Evolutionary conservation across 2,113 vertebrate genomes (phyloP), one percentile per base, ranked within the genome.

Genomic region (Tichodroma muraria): DNA sequence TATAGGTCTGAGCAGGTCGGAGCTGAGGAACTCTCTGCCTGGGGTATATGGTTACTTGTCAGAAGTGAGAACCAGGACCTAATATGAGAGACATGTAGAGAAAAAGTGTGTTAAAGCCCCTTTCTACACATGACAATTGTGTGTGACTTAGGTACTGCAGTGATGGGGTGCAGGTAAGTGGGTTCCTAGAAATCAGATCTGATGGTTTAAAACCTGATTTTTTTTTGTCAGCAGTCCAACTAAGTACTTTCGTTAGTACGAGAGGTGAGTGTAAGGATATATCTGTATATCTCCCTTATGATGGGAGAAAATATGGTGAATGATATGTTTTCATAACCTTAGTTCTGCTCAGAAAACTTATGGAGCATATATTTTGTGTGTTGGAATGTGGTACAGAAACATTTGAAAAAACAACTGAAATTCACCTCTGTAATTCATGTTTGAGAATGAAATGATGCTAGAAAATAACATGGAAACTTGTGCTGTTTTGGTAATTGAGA

Each of bases 61-160:
- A 10, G 10, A 30, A 80, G 5, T 1, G 0, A 2, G 10, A 52
- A 15, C 7, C 8, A 53, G 66, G n/a, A 59, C 13, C 12, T 54
- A 18, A 16, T 28, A 31, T 11, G 20, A 85, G 30, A 45, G 27
- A 57, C 6, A 16, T 0, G 0, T 5, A 53, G 57, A 53, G 22
- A 40, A 89, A 63, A 82, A 19, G 10, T 0, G 1, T 33, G 15
- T 27, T 49, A 76, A 79, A 64, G 1, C 6, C 21, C 14, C 0
- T 81, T 87, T 50, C 56, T 85, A 23, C 18, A 35, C 3, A 4
- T n/a, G 57, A 11, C 11, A 56, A 13, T 23, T 33, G 45, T 45
- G 23, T 27, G 19, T 50, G 59, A 21, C 8, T 60, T 42, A 20
- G 22, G 44, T 28, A 42, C 47, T 79, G 16, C 37, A 61, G 72